Evolutionary conservation across 2,797 vertebrate species (phyloP), one percentile per base, ranked within the genome.

Genomic region (Lacerta agilis): DNA sequence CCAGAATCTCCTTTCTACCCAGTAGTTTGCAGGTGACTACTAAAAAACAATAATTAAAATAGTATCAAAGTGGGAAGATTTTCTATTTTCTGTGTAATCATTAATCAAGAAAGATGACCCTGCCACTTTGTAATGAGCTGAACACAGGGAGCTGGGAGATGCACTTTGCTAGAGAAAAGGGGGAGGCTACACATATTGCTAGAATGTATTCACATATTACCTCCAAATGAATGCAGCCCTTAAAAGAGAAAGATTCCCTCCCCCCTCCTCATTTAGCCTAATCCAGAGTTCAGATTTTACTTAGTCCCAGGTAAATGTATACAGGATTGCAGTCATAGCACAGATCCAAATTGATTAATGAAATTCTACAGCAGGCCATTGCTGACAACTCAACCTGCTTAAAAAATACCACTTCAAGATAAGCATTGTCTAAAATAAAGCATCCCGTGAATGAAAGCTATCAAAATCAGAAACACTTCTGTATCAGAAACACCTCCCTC

Each of bases 321-420:
- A 79, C 27, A 83, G 25, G 29, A 33, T 2, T 69, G 15, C 20
- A 41, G 15, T 23, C 18, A 36, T 45, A 36, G 55, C 29, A 36
- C 15, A 41, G 10, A 6, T 85, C 27, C 29, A 36, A 36, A 81
- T 75, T 29, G 43, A 43, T 81, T 23, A 85, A 81, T 76, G 43
- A 86, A 89, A 13, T 58, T 77, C 72, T 82, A 82, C 72, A 77
- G 71, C 71, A 86, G n/a, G 7, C 10, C n/a, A 79, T 6, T 33
- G 23, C 71, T 45, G 41, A 78, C n/a, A 49, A 18, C 29, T 36
- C n/a, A 49, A 10, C 29, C 36, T 79, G 7, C 4, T 67, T 77
- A 23, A 88, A 38, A 0, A 6, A 27, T 18, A 84, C 2, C 75
- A 18, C 61, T 88, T 88, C 67, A 78, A 71, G 33, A 41, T 69